Evolutionary conservation across 2,888 invertebrate species (phyloP).

Genomic region (Drosophila aldrichi): DNA sequence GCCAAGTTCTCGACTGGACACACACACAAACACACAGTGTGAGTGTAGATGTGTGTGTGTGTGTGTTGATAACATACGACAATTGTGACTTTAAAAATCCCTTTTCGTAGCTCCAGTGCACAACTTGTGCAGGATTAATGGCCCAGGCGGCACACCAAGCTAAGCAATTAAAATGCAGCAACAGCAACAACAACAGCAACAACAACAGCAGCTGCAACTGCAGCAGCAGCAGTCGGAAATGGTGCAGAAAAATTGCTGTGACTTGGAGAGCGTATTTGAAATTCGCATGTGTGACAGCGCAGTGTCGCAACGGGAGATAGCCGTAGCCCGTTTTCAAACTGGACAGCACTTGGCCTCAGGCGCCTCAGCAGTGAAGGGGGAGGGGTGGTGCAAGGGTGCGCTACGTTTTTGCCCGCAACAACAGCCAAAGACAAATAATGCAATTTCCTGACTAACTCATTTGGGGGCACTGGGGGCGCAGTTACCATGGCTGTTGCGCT

Average conservation of each 20-base stretch:
- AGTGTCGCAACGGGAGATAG: constrained; percentile 63
- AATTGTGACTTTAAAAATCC: constrained; percentile 80
- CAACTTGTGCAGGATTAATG: constrained; percentile 80
- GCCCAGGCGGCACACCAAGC: constrained; percentile 73
- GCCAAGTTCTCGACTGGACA: constrained; percentile 50
- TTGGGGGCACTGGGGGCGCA: constrained; percentile 57
- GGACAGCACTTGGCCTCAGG: constrained; percentile 25
- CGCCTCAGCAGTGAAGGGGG: too few species aligned
- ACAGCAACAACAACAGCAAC: constrained; percentile 42
- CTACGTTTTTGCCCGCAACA: constrained; percentile 64
- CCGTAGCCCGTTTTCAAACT: constrained; percentile 61
- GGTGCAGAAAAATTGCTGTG: constrained; percentile 80
- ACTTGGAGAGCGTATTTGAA: constrained; percentile 74
- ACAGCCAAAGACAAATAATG: constrained; percentile 79
- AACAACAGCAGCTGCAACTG: constrained; percentile 21
- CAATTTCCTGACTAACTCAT: constrained; percentile 79
- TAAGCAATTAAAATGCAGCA: constrained; percentile 77
- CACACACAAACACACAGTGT: constrained; percentile 3
- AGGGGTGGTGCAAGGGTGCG: too few species aligned
- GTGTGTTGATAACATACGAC: constrained; percentile 76
- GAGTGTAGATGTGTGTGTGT: constrained; percentile 17
- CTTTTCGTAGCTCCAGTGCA: constrained; percentile 73
- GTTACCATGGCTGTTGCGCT: constrained; percentile 10
- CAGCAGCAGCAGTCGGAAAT: constrained; percentile 62
- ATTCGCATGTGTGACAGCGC: constrained; percentile 75